Evolutionary conservation across 2,797 vertebrate species (phyloP).

Genomic region (Argya squamiceps): DNA sequence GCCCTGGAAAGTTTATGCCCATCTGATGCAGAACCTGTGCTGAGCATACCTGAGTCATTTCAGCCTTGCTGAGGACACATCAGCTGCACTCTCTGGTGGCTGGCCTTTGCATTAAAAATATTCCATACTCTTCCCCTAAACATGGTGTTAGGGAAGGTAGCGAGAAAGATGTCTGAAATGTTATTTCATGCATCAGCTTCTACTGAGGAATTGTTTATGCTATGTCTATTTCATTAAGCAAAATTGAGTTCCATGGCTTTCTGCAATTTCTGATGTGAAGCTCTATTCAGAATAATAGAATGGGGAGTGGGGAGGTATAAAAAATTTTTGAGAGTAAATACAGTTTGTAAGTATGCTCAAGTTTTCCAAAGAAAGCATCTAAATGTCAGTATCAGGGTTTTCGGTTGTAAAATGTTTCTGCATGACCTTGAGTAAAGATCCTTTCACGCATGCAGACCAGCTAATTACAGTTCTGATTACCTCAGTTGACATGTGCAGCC

Average conservation of each 20-base stretch:
- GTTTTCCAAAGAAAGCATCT: background rate
- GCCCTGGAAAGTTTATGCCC: rapidly evolving
- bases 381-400: background rate
- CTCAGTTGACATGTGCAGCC: background rate
- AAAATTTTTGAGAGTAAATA: background rate
- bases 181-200: background rate
- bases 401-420: background rate
- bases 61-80: background rate
- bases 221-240: background rate
- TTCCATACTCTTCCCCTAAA: background rate
- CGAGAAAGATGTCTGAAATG: background rate
- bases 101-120: background rate
- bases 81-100: background rate
- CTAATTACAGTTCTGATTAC: background rate
- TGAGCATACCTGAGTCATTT: rapidly evolving
- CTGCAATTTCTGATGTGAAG: background rate
- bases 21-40: background rate
- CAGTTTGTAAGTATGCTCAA: background rate
- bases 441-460: background rate
- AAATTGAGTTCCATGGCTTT: background rate
- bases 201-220: background rate
- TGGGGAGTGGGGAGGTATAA: background rate
- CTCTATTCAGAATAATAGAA: background rate
- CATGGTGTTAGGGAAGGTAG: background rate
- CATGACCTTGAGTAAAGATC: background rate